Percentiles rank a stretch among this genome's conserved stretches.
Conservation (phyloP, 2,797 vertebrate genomes). For the Rhinophrynus dorsalis region DNA sequence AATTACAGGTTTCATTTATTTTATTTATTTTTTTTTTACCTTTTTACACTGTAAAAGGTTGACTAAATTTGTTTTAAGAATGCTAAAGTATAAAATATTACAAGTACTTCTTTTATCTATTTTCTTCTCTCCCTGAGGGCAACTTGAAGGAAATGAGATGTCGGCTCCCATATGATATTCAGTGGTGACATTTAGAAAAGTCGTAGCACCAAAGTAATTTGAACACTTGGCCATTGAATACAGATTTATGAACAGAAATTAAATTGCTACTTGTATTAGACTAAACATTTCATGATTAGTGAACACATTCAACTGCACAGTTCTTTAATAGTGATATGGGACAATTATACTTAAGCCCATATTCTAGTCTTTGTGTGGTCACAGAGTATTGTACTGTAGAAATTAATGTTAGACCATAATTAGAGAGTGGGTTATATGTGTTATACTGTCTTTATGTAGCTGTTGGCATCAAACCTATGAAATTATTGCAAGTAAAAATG, state of each 20-base stretch:
- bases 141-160: constrained; percentile 46
- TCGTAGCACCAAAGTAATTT: constrained; percentile 45
- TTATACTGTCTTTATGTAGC: neutral
- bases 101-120: constrained; percentile 45
- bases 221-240: constrained; percentile 47
- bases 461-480: neutral
- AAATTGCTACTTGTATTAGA: constrained; percentile 40
- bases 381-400: neutral
- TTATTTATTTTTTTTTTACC: constrained; percentile 40
- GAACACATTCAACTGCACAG: constrained; percentile 2
- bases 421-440: neutral
- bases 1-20: neutral
- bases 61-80: constrained; percentile 39
- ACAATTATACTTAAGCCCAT: neutral
- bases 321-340: neutral
- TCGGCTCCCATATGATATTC: constrained; percentile 49
- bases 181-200: constrained; percentile 49
- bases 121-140: constrained; percentile 38
- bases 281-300: constrained; percentile 31
- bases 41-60: constrained; percentile 42
- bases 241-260: constrained; percentile 49
- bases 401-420: neutral
- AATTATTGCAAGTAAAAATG: neutral
- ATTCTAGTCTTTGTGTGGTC: neutral
- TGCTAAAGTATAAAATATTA: constrained; percentile 43